These are phyloP conservation scores for Eupleurogrammus muticus DNA, from an alignment of 2,797 vertebrate genomes.

Conservation along the genomic window DNA sequence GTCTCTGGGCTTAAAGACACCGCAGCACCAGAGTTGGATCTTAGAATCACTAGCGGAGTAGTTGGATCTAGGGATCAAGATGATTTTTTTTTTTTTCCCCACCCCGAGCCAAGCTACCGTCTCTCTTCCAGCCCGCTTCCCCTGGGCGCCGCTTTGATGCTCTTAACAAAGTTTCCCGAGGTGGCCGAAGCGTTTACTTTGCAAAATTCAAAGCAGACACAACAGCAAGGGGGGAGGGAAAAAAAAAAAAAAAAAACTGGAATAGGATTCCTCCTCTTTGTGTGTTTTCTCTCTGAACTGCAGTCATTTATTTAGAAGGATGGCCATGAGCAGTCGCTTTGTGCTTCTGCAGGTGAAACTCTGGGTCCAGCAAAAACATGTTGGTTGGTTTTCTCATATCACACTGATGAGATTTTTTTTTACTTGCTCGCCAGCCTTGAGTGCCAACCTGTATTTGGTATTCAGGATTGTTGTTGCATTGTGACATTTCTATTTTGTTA, in stretches of 20 bases:
- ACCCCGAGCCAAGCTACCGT: slow-evolving; percentile 44
- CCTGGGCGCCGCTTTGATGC: slow-evolving; percentile 66
- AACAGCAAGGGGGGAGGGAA: no score
- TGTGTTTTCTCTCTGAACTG: slow-evolving; percentile 52
- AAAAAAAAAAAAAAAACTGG: slow-evolving; percentile 54
- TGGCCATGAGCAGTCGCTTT: slow-evolving; percentile 22
- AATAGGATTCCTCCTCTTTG: slow-evolving; percentile 55
- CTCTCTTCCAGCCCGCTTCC: slow-evolving; percentile 52
- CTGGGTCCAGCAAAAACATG: slow-evolving; percentile 42
- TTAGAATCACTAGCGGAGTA: slow-evolving; percentile 46
- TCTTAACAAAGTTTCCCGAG: slow-evolving; percentile 65
- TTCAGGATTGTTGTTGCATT: slow-evolving; percentile 11
- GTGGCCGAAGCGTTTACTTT: slow-evolving; percentile 65
- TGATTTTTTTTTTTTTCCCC: no score
- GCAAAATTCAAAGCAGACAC: slow-evolving; percentile 68
- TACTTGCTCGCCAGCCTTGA: slow-evolving; percentile 23
- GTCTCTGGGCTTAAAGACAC: slow-evolving; percentile 36
- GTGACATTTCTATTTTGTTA: slow-evolving; percentile 14
- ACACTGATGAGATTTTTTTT: slow-evolving; percentile 27
- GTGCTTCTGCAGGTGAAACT: slow-evolving; percentile 41
- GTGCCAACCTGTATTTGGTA: background rate
- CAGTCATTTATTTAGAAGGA: slow-evolving; percentile 44
- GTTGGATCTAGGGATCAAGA: slow-evolving; percentile 59
- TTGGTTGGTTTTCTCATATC: slow-evolving; percentile 34
- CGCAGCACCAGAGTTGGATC: slow-evolving; percentile 45